These are phyloP conservation scores for Melanostigma gelatinosum DNA, from an alignment of 2,113 vertebrate species.

Conservation along the genomic window DNA sequence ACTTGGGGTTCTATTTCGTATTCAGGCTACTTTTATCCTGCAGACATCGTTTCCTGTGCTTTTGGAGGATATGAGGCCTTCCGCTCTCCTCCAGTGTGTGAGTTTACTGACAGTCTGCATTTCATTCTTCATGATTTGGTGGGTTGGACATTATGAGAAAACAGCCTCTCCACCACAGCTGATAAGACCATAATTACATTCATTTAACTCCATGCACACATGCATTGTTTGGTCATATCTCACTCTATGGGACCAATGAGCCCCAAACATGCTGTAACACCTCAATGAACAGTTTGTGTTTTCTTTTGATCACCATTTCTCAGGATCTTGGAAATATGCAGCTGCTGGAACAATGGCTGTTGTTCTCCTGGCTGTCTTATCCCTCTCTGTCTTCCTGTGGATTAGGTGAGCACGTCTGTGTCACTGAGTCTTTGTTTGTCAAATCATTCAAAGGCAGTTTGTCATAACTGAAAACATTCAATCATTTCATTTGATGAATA, in stretches of 20 bases:
- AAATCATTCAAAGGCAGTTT: too few relatives aligned
- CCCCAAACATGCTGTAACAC: neutral
- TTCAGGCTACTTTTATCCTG: rapidly evolving
- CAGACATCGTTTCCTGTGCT: conserved; percentile 10
- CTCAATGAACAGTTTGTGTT: neutral
- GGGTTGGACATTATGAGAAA: too few relatives aligned
- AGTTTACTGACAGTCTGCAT: conserved; percentile 7
- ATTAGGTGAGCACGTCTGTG: neutral
- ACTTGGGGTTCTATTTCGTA: neutral
- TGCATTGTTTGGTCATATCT: neutral
- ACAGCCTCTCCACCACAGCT: too few relatives aligned
- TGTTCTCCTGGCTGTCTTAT: conserved; percentile 2
- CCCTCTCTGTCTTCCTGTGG: neutral
- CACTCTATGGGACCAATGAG: neutral
- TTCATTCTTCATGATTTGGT: too few relatives aligned
- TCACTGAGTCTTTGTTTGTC: neutral
- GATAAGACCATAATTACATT: too few relatives aligned
- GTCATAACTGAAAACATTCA: too few relatives aligned
- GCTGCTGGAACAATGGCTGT: neutral
- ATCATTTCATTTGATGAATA: too few relatives aligned
- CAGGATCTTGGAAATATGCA: too few relatives aligned
- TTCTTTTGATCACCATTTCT: neutral
- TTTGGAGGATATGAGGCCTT: neutral
- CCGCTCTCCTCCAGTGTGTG: conserved; percentile 15
- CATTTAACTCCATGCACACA: too few relatives aligned